Evolutionary conservation across 2,888 invertebrate genomes (phyloP).

Genomic region (Agrilus mali): DNA sequence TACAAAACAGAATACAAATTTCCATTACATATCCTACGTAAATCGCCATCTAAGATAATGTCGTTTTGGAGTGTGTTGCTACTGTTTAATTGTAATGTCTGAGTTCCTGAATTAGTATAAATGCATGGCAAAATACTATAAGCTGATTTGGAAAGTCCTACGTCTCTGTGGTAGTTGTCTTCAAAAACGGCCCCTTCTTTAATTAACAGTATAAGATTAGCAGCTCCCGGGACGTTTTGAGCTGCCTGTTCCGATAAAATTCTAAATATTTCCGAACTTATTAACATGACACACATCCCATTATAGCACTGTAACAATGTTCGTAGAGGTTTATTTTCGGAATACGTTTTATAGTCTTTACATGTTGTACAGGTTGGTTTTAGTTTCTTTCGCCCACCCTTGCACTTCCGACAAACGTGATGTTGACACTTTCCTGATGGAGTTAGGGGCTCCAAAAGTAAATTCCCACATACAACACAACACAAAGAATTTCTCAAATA

Average conservation of each 20-base stretch:
- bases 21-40: conserved; percentile 18
- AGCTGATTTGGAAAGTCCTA: conserved; percentile 60
- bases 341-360: conserved; percentile 69
- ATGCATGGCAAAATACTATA: conserved; percentile 64
- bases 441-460: conserved; percentile 70
- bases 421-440: conserved; percentile 75
- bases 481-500: conserved; percentile 77
- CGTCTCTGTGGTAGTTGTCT: conserved; percentile 61
- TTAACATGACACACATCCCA: conserved; percentile 74
- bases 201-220: conserved; percentile 59
- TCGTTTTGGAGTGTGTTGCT: conserved; percentile 9
- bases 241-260: conserved; percentile 42
- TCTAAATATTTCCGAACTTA: conserved; percentile 58
- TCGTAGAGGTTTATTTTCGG: conserved; percentile 68
- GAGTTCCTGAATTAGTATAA: conserved; percentile 50
- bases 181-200: conserved; percentile 68
- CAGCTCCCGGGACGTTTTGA: conserved; percentile 39
- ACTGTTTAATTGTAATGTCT: conserved; percentile 29
- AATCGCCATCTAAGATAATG: conserved; percentile 8
- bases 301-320: conserved; percentile 80
- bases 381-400: conserved; percentile 72
- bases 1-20: conserved; percentile 65
- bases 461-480: conserved; percentile 79
- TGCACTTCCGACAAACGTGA: conserved; percentile 74
- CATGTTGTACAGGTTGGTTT: conserved; percentile 79